These are phyloP conservation scores for Psettodes erumei DNA, from an alignment of 2,113 vertebrate genomes.

Conservation along the genomic window DNA sequence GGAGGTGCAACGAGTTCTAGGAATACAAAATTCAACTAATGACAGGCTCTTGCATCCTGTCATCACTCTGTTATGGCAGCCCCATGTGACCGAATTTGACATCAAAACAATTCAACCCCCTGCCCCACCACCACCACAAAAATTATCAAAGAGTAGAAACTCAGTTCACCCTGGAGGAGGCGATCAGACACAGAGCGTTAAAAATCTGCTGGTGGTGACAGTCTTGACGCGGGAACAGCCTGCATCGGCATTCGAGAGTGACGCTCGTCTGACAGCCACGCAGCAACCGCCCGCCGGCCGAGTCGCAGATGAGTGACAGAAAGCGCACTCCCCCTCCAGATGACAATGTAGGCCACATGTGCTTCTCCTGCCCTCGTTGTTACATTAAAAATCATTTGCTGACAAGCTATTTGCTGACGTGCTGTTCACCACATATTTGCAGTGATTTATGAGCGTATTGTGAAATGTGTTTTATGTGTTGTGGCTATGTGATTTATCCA, in stretches of 20 bases:
- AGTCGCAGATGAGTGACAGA: slow-evolving; percentile 46
- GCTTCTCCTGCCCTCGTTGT: slow-evolving; percentile 12
- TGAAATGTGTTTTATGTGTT: neutral
- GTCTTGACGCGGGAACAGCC: slow-evolving; percentile 54
- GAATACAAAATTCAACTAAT: slow-evolving; percentile 7
- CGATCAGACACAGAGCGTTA: slow-evolving; percentile 25
- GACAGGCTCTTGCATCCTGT: slow-evolving; percentile 7
- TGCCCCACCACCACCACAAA: neutral
- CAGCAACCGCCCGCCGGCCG: slow-evolving; percentile 47
- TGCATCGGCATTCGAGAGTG: slow-evolving; percentile 16
- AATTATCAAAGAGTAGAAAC: slow-evolving; percentile 4
- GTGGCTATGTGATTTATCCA: neutral
- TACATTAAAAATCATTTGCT: slow-evolving; percentile 19
- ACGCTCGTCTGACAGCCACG: slow-evolving; percentile 48
- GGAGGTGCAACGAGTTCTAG: neutral
- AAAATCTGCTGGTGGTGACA: slow-evolving; percentile 47
- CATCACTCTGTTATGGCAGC: slow-evolving; percentile 7
- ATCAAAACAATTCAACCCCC: neutral
- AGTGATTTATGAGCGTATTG: slow-evolving; percentile 17
- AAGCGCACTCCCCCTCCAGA: slow-evolving; percentile 16
- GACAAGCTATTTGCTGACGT: slow-evolving; percentile 11
- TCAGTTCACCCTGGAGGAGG: slow-evolving; percentile 6
- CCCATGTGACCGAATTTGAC: slow-evolving; percentile 9
- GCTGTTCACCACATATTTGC: slow-evolving; percentile 10
- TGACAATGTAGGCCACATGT: slow-evolving; percentile 40